A percentile compares a stretch with the other conserved stretches of the same genome.
phyloP scores from a whole-genome alignment of 2,888 invertebrate species.

The Calliopum simillimum region DNA sequence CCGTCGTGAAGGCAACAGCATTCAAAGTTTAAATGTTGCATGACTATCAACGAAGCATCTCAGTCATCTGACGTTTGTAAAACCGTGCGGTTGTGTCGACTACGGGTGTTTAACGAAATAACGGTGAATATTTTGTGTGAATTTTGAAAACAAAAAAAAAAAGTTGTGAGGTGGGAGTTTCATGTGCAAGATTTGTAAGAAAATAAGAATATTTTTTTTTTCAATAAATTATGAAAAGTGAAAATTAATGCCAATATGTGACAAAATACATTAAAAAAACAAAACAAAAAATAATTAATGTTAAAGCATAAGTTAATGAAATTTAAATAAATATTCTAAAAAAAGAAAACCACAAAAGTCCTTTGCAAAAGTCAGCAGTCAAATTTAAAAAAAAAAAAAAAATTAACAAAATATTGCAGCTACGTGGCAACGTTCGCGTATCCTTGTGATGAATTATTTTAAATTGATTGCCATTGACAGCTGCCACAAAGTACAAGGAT shows the following conservation, averaged over 20 bases:
- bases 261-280: constrained; percentile 1
- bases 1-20: constrained; percentile 28
- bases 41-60: constrained; percentile 40
- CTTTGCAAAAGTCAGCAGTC: neutral
- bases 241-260: neutral
- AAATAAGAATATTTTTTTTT: neutral
- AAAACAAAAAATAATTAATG: constrained; percentile 1
- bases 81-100: constrained; percentile 32
- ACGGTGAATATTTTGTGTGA: neutral
- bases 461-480: constrained; percentile 22
- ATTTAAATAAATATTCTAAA: neutral
- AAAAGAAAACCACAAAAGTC: neutral
- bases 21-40: constrained; percentile 41
- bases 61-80: constrained; percentile 42
- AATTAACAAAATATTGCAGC: neutral
- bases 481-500: neutral
- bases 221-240: neutral
- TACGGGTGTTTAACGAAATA: neutral
- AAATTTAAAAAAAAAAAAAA: neutral
- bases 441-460: constrained; percentile 1
- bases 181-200: neutral
- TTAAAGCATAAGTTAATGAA: constrained; percentile 12
- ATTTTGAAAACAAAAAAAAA: too few relatives aligned
- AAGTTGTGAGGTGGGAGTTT: too few relatives aligned
- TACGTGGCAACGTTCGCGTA: neutral